phyloP scores from a whole-genome alignment of 2,797 vertebrate species.

The Naso thynnoides region DNA sequence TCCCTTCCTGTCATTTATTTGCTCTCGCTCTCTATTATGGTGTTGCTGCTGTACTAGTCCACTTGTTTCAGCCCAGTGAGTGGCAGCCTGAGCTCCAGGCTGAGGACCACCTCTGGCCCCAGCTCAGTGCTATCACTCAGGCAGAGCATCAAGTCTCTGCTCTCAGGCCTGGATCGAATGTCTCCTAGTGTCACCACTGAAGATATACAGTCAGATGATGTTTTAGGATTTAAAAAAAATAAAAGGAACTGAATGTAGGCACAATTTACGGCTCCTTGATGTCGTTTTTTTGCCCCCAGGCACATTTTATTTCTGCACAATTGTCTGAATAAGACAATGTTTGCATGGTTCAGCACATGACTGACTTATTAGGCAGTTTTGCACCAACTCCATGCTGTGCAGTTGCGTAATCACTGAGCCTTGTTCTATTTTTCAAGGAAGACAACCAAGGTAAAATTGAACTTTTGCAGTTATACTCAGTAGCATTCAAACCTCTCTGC shows the following conservation, averaged over 20 bases:
- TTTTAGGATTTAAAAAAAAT: background rate
- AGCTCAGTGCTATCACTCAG: conserved; percentile 12
- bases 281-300: conserved; percentile 26
- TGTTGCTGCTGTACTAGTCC: conserved; percentile 8
- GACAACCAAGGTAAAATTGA: conserved; percentile 14
- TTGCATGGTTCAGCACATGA: conserved; percentile 41
- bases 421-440: conserved; percentile 34
- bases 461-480: conserved; percentile 10
- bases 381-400: conserved; percentile 16
- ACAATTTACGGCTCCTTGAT: conserved; percentile 7
- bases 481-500: conserved; percentile 4
- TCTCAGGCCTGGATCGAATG: conserved; percentile 13
- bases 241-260: background rate
- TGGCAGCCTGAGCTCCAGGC: conserved; percentile 25
- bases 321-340: conserved; percentile 26
- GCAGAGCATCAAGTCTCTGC: conserved; percentile 16
- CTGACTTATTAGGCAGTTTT: conserved; percentile 32
- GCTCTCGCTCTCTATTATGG: conserved; percentile 1
- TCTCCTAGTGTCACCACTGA: conserved; percentile 11
- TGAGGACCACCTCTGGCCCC: conserved; percentile 29
- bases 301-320: conserved; percentile 33
- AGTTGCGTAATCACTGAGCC: conserved; percentile 16
- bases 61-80: conserved; percentile 28
- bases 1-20: background rate
- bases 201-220: background rate